Evolutionary conservation across 2,113 vertebrate species (phyloP), one percentile per base, ranked within the genome.

Genomic region (Misgurnus mizolepis): DNA sequence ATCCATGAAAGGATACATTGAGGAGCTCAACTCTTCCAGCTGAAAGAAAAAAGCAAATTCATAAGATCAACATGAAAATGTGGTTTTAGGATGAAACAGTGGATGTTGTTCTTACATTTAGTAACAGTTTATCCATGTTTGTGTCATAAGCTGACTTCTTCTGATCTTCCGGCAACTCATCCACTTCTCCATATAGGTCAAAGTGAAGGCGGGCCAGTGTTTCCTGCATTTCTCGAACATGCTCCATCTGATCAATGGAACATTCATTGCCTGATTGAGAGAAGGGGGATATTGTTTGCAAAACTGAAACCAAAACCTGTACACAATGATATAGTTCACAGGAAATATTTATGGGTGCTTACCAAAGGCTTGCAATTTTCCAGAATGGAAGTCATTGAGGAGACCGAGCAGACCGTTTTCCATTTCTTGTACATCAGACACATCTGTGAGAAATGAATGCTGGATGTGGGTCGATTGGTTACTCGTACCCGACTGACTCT

Each of bases 371-470:
- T 99, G 96, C 39, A 99, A 94, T 91, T 98, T 98, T 72, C 98
- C 98, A 71, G 96, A 98, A 86, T 99, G 98, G 89, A 99, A 99
- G 89, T 99, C 98, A n/a, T 98, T 96, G 60, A 99, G 90, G 70
- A 99, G 97, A 70, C 96, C 94, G 4, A 99, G 91, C 47, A 99
- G 94, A 8, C 98, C 98, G 14, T 95, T 96, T 88, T 99, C 98
- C 98, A 99, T 99, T 87, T 99, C 97, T 84, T 99, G 97, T 0
- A 99, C 97, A 12, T 99, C 98, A 0, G 97, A 99, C 7, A 99
- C 97, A 7, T 99, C 97, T 0, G 97, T 99, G 80, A 99, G 95
- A 81, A 99, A 99, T 15, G 97, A 96, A 89, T 99, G 98, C 86
- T 98, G 96, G 85, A 92, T 94, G 0, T 95, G 92, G 1, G 94